These are phyloP conservation scores for Zonitis immaculata DNA, from an alignment of 2,888 invertebrate genomes.

Conservation along the genomic window DNA sequence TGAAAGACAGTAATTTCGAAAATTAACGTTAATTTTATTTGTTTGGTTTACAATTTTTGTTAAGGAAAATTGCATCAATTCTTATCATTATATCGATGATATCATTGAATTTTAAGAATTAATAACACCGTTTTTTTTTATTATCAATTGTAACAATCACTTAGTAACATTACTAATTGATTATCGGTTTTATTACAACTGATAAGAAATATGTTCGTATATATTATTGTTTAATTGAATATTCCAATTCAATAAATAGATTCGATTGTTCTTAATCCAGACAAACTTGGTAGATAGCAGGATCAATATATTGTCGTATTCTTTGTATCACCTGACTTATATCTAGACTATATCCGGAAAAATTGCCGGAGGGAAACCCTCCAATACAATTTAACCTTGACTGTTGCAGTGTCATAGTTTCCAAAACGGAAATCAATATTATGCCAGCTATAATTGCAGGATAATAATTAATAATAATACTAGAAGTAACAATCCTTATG, in stretches of 20 bases:
- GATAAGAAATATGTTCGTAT: no score
- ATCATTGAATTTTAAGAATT: background rate
- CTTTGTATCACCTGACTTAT: background rate
- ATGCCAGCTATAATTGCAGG: background rate
- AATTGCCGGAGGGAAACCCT: background rate
- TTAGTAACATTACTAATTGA: background rate
- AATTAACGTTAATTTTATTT: no score
- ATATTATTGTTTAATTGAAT: no score
- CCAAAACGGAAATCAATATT: constrained; percentile 1
- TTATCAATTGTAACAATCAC: background rate
- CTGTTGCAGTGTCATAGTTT: background rate
- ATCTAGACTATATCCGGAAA: no score
- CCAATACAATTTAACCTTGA: background rate
- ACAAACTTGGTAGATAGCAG: background rate
- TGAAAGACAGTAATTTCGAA: no score
- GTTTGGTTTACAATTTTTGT: no score
- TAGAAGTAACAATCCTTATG: no score
- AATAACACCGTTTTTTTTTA: background rate
- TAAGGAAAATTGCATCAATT: no score
- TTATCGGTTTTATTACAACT: background rate
- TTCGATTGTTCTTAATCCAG: background rate
- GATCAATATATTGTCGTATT: background rate
- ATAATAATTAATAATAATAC: background rate
- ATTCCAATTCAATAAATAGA: no score
- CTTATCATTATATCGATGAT: background rate